Evolutionary conservation across 1,140 invertebrate species (phyloP), one percentile per base, ranked within the genome.

Genomic region (Thaumetopoea pityocampa): DNA sequence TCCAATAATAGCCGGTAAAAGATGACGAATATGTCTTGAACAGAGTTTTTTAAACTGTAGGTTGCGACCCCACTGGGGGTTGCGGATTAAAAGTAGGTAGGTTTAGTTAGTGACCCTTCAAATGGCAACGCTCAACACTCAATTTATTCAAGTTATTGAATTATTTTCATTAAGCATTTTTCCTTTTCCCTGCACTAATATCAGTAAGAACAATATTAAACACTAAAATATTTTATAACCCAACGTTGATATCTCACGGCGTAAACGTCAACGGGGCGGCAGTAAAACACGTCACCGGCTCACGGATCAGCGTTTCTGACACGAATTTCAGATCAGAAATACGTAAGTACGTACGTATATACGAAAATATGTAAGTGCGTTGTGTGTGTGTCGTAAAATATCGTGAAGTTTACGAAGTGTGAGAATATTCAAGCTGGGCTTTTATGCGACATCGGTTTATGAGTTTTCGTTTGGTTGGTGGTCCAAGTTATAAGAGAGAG

Each of bases 351-450:
- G 23, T 8, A 22, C 23, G 6, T 10, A 8, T 8, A 8, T 14
- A 1, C 0, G 15, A 3, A 9, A 9, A 5, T 9, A 10, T 10
- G 24, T 26, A 26, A 12, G 7, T 8, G 26, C 9, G 19, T n/a
- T 32, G 19, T 23, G 56, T 63, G 48, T 64, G 30, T 48, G 48
- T 52, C 48, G 57, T 59, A 51, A 55, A 65, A 62, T 44, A 61
- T 56, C 65, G 50, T 77, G 71, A 80, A 80, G 57, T 80, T 80
- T 80, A 80, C 67, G 76, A 78, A 78, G 64, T 73, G 76, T 74
- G 67, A 68, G 61, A 54, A 58, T 65, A 64, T 74, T 69, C 66
- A 47, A 65, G 60, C 54, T 50, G 63, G 41, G 45, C 74, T 80
- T 80, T 73, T 80, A 78, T 63, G 67, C 43, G 46, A 43, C 46